These are phyloP conservation scores for Notechis scutatus DNA, from an alignment of 2,113 vertebrate species.

Conservation along the genomic window DNA sequence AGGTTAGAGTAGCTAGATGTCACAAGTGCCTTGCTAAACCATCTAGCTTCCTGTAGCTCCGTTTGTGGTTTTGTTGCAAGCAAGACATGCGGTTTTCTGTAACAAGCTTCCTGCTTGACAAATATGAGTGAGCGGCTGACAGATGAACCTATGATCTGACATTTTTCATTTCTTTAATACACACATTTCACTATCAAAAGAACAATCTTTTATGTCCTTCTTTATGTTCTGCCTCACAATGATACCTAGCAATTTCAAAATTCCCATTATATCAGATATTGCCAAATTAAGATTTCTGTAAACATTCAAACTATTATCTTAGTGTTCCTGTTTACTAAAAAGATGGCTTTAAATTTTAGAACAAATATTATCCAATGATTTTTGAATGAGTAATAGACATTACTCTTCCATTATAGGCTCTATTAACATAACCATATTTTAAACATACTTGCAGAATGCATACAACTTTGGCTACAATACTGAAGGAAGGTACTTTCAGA, in stretches of 20 bases:
- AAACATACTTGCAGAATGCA: conserved; percentile 22
- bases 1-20: too few species aligned
- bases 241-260: background rate
- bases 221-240: background rate
- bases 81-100: too few species aligned
- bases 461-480: background rate
- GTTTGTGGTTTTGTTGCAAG: too few species aligned
- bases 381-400: background rate
- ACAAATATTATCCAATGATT: conserved; percentile 6
- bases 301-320: background rate
- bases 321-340: background rate
- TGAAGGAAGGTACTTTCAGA: background rate
- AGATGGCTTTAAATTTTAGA: background rate
- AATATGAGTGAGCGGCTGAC: too few species aligned
- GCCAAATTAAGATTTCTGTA: background rate
- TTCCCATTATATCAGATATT: background rate
- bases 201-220: too few species aligned
- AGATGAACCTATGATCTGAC: too few species aligned
- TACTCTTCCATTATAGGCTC: background rate
- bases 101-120: too few species aligned
- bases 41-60: too few species aligned
- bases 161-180: too few species aligned
- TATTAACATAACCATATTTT: background rate
- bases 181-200: too few species aligned
- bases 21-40: too few species aligned